phyloP scores from a whole-genome alignment of 2,888 invertebrate species.

The Autographa gamma region DNA sequence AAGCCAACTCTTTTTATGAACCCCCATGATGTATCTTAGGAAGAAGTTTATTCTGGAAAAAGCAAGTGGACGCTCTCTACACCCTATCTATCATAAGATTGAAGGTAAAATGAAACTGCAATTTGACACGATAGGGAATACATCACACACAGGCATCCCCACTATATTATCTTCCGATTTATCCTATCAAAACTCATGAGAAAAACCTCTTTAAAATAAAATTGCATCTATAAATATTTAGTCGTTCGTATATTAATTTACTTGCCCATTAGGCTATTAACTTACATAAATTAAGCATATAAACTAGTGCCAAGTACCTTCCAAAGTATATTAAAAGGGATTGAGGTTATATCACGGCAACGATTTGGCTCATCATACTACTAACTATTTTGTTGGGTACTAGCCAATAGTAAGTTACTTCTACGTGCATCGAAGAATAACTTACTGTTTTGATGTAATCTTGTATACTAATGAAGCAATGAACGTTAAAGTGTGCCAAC shows the following conservation, averaged over 20 bases:
- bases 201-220: too few relatives aligned
- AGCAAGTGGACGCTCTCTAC: neutral
- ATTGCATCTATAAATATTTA: too few relatives aligned
- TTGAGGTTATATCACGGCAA: slow-evolving; percentile 2
- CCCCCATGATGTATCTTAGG: too few relatives aligned
- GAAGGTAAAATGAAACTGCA: neutral
- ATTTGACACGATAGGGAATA: neutral
- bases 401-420: slow-evolving; percentile 7
- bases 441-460: slow-evolving; percentile 9
- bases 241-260: too few relatives aligned
- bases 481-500: slow-evolving; percentile 6
- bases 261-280: neutral
- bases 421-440: slow-evolving; percentile 7
- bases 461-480: slow-evolving; percentile 8
- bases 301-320: neutral
- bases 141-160: neutral
- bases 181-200: too few relatives aligned
- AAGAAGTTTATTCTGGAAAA: neutral
- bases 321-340: neutral
- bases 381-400: neutral
- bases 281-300: neutral
- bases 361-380: slow-evolving; percentile 7
- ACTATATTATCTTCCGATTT: too few relatives aligned
- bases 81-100: neutral
- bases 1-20: too few relatives aligned